A percentile compares a stretch with the other conserved stretches of the same genome.
phyloP scores from a whole-genome alignment of 2,113 vertebrate species.

The Pyxicephalus adspersus region DNA sequence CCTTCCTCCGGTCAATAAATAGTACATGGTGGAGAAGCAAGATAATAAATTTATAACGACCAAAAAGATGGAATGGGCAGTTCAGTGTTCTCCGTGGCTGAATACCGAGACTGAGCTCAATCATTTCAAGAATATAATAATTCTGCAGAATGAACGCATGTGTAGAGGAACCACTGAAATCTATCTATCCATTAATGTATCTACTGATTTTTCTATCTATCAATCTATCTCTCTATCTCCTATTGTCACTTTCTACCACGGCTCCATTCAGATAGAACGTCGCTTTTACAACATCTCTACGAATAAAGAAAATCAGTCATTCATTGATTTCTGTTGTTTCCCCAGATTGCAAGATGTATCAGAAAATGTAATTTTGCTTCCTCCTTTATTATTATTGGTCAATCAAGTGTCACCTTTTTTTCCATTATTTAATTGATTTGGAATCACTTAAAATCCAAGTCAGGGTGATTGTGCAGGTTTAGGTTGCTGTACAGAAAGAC shows the following conservation, averaged over 20 bases:
- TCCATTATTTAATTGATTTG: conserved; percentile 39
- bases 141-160: no score
- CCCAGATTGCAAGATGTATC: conserved; percentile 46
- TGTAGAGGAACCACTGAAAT: no score
- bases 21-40: conserved; percentile 58
- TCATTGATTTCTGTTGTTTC: conserved; percentile 48
- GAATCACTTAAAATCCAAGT: not conserved
- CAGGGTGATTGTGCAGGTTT: no score
- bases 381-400: conserved; percentile 26
- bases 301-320: conserved; percentile 41
- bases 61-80: conserved; percentile 1
- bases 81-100: not conserved
- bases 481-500: no score
- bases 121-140: not conserved
- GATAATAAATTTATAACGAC: conserved; percentile 36
- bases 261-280: not conserved
- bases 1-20: conserved; percentile 60
- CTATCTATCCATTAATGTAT: no score
- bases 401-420: conserved; percentile 50
- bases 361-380: not conserved
- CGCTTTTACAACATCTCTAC: no score
- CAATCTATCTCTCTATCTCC: no score
- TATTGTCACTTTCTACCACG: conserved; percentile 7
- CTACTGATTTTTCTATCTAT: no score
- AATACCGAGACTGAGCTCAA: not conserved